phyloP scores from a whole-genome alignment of 1,140 invertebrate genomes.

The Saccostrea glomerata region DNA sequence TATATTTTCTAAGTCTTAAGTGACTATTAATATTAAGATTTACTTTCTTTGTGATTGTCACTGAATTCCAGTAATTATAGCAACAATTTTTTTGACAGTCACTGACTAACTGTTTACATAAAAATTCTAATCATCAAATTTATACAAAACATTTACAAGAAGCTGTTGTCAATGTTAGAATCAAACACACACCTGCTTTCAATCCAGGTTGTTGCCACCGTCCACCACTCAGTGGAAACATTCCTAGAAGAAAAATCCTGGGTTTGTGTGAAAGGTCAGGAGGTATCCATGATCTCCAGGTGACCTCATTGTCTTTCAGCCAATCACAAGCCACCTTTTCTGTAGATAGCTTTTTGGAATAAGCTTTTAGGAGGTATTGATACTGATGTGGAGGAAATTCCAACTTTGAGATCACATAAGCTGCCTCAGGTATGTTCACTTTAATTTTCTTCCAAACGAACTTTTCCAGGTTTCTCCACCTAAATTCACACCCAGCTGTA shows the following conservation, averaged over 20 bases:
- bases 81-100: too few species aligned
- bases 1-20: too few species aligned
- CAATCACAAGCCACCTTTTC: slow-evolving; percentile 85
- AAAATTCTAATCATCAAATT: too few species aligned
- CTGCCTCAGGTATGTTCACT: slow-evolving; percentile 71
- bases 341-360: slow-evolving; percentile 48
- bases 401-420: slow-evolving; percentile 82
- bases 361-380: slow-evolving; percentile 74
- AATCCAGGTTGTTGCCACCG: slow-evolving; percentile 84
- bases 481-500: slow-evolving; percentile 68
- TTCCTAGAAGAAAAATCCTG: slow-evolving; percentile 85
- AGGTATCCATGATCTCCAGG: slow-evolving; percentile 82
- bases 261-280: slow-evolving; percentile 80
- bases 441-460: slow-evolving; percentile 83
- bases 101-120: too few species aligned
- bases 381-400: slow-evolving; percentile 81
- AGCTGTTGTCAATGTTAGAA: background rate
- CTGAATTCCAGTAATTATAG: too few species aligned
- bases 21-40: too few species aligned
- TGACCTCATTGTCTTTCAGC: slow-evolving; percentile 82
- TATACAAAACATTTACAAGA: background rate
- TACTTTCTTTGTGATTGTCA: too few species aligned
- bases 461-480: slow-evolving; percentile 83
- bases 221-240: slow-evolving; percentile 85
- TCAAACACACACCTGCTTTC: slow-evolving; percentile 77